A percentile compares a stretch with the other conserved stretches of the same genome.
phyloP scores from a whole-genome alignment of 2,113 vertebrate species.

The Clarias batrachus region DNA sequence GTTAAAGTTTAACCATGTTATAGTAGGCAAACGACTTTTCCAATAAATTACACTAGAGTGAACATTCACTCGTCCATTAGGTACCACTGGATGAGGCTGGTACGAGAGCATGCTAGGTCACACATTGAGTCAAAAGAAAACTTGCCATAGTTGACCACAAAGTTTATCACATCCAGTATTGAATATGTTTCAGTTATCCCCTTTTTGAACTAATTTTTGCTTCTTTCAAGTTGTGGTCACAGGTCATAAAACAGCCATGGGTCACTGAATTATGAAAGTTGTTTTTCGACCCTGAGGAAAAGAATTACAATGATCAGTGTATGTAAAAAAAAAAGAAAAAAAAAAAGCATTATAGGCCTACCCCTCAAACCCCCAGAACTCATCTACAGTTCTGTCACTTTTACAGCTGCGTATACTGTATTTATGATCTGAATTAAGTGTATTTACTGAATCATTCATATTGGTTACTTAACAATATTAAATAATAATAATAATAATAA shows the following conservation, averaged over 20 bases:
- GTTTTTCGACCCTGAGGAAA: not conserved
- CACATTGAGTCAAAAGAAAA: not conserved
- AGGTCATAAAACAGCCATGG: slow-evolving; percentile 44
- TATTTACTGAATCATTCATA: not conserved
- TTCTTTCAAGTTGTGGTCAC: slow-evolving; percentile 23
- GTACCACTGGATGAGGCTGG: not conserved
- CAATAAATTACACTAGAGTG: not conserved
- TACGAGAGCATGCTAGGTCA: not conserved
- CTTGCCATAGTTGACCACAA: not conserved
- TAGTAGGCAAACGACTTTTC: not conserved
- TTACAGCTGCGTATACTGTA: not conserved
- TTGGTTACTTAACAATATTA: not conserved
- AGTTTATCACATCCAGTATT: not conserved
- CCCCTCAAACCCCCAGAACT: not conserved
- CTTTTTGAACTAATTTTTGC: not conserved
- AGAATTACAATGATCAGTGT: not conserved
- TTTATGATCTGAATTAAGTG: not conserved
- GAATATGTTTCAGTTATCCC: not conserved
- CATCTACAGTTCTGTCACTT: not conserved
- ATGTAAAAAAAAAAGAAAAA: not conserved
- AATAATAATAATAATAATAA: too few relatives aligned
- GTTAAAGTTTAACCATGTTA: not conserved
- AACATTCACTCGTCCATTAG: not conserved
- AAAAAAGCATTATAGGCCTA: not conserved
- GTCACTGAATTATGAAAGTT: slow-evolving; percentile 32